These are phyloP conservation scores for Macroramphosus scolopax DNA, from an alignment of 2,797 vertebrate species.

Conservation along the genomic window DNA sequence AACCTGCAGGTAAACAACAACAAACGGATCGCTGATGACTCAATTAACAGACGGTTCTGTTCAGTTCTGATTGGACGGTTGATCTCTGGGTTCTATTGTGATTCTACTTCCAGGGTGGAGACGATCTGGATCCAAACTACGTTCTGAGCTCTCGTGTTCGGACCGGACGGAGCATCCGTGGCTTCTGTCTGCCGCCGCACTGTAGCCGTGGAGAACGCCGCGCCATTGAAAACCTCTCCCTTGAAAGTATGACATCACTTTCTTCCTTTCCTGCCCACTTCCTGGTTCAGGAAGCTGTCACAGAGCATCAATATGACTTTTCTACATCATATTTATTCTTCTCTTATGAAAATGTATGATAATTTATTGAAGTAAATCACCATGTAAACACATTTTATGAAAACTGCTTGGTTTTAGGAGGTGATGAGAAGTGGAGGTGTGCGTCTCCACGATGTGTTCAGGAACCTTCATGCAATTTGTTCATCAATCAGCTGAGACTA, in stretches of 20 bases:
- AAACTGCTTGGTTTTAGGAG: too few relatives aligned
- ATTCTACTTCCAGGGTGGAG: conserved; percentile 82
- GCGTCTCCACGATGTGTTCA: too few relatives aligned
- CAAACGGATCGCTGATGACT: too few relatives aligned
- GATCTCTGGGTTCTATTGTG: not conserved
- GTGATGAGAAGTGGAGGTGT: too few relatives aligned
- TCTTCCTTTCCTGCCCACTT: not conserved
- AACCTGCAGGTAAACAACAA: conserved; percentile 67
- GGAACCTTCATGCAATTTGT: too few relatives aligned
- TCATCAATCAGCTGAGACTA: conserved; percentile 8
- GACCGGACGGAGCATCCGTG: conserved; percentile 91
- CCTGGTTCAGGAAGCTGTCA: too few relatives aligned
- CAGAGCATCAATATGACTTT: too few relatives aligned
- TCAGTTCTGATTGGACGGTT: not conserved
- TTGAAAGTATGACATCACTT: conserved; percentile 81
- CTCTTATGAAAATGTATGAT: too few relatives aligned
- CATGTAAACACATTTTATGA: too few relatives aligned
- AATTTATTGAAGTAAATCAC: too few relatives aligned
- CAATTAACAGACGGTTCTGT: too few relatives aligned
- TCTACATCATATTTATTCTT: too few relatives aligned
- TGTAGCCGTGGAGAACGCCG: conserved; percentile 94
- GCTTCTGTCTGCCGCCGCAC: conserved; percentile 93
- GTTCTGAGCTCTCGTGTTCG: conserved; percentile 93
- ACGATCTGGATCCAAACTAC: conserved; percentile 95
- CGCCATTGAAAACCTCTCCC: conserved; percentile 86